A percentile compares a stretch with the other conserved stretches of the same genome.
These are phyloP conservation scores for Crocuta crocuta DNA, from an alignment of 2,113 vertebrate species.

Conservation along the genomic window DNA sequence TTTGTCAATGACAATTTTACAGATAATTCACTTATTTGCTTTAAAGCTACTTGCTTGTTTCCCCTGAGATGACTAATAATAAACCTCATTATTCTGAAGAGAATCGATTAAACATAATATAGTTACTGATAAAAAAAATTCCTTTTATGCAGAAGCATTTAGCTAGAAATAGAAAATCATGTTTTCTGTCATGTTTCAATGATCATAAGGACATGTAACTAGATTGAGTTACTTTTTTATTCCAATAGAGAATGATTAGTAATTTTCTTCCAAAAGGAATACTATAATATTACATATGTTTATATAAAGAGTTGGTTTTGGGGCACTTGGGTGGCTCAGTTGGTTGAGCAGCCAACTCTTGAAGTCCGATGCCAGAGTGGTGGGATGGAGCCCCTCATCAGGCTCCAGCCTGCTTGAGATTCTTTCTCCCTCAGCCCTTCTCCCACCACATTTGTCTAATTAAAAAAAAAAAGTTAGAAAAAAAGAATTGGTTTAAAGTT, in stretches of 20 bases:
- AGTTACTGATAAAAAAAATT: neutral
- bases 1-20: constrained; percentile 35
- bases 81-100: constrained; percentile 67
- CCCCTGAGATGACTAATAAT: constrained; percentile 41
- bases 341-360: no score
- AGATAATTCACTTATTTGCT: constrained; percentile 54
- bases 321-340: no score
- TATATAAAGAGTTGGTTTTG: neutral
- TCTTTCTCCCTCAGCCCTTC: no score
- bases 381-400: no score
- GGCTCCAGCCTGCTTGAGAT: no score
- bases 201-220: neutral
- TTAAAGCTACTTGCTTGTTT: constrained; percentile 51
- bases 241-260: constrained; percentile 53
- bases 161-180: constrained; percentile 47
- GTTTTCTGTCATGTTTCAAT: constrained; percentile 39
- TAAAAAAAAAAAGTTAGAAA: no score
- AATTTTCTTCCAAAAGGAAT: neutral
- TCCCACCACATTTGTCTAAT: no score
- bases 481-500: constrained; percentile 30
- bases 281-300: constrained; percentile 55
- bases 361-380: no score
- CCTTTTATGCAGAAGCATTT: neutral
- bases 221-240: neutral
- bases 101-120: constrained; percentile 41